Conservation (phyloP, 1,140 invertebrate genomes). For the Drosophila mauritiana region DNA sequence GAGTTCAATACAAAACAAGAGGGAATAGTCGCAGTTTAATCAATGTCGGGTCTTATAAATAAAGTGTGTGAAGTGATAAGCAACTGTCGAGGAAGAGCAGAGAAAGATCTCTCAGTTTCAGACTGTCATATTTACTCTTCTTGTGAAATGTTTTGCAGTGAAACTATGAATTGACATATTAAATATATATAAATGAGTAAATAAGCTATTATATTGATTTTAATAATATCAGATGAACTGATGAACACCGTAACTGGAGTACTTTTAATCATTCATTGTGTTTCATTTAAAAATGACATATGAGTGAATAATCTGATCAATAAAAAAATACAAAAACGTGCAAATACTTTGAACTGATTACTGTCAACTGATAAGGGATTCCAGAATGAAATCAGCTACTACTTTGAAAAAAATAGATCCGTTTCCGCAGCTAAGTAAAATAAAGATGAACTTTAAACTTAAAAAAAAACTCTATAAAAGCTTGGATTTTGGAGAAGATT, state of each 20-base stretch:
- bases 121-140: slow-evolving; percentile 3
- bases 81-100: neutral
- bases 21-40: slow-evolving; percentile 34
- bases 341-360: slow-evolving; percentile 8
- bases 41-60: slow-evolving; percentile 39
- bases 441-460: neutral
- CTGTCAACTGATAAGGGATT: slow-evolving; percentile 17
- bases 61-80: slow-evolving; percentile 56
- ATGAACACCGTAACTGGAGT: neutral
- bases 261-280: neutral
- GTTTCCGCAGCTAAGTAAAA: slow-evolving; percentile 36
- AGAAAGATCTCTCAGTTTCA: slow-evolving; percentile 3
- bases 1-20: slow-evolving; percentile 52
- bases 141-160: slow-evolving; percentile 11
- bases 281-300: slow-evolving; percentile 4
- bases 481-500: too few relatives aligned
- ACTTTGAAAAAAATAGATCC: slow-evolving; percentile 1
- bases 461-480: neutral
- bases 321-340: slow-evolving; percentile 24
- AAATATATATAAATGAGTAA: neutral
- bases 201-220: neutral
- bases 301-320: slow-evolving; percentile 3
- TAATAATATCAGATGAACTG: too few relatives aligned
- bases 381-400: slow-evolving; percentile 14
- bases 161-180: slow-evolving; percentile 1